A percentile compares a stretch with the other conserved stretches of the same genome.
Conservation (phyloP, 2,888 invertebrate genomes). For the Ectobius pallidus region DNA sequence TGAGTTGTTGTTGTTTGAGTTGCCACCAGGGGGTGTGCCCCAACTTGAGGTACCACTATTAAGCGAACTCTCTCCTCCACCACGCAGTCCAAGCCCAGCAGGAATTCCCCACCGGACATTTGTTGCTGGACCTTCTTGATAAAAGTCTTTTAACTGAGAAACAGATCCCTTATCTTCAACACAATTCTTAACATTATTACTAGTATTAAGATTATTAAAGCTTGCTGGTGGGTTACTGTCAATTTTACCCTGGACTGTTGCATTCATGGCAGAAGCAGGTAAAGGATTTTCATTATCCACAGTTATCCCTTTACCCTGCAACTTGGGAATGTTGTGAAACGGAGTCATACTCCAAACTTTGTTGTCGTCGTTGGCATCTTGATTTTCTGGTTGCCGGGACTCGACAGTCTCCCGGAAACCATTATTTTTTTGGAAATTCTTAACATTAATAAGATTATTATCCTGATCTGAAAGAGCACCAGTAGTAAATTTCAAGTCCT, state of each 20-base stretch:
- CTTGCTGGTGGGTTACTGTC: slow-evolving; percentile 43
- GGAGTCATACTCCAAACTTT: slow-evolving; percentile 36
- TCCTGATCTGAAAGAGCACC: slow-evolving; percentile 60
- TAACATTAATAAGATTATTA: slow-evolving; percentile 47
- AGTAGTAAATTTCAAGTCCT: slow-evolving; percentile 52
- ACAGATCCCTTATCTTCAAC: slow-evolving; percentile 14
- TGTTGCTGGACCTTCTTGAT: slow-evolving; percentile 45
- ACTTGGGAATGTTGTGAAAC: slow-evolving; percentile 38
- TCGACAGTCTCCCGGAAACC: slow-evolving; percentile 10
- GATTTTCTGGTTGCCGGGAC: slow-evolving; percentile 13
- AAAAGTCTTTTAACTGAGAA: slow-evolving; percentile 8
- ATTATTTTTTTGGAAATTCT: slow-evolving; percentile 27
- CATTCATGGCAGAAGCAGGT: slow-evolving; percentile 41
- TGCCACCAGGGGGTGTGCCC: slow-evolving; percentile 72
- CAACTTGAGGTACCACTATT: slow-evolving; percentile 75
- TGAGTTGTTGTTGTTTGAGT: slow-evolving; percentile 46
- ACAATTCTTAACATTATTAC: slow-evolving; percentile 34
- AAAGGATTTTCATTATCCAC: slow-evolving; percentile 22
- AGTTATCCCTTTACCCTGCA: slow-evolving; percentile 23
- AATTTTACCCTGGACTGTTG: slow-evolving; percentile 43
- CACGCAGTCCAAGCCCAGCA: slow-evolving; percentile 68
- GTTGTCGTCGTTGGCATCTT: slow-evolving; percentile 24
- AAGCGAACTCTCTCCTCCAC: slow-evolving; percentile 82
- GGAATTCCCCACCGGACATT: slow-evolving; percentile 64
- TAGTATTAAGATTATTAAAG: slow-evolving; percentile 44